Conservation (phyloP, 2,888 invertebrate species). For the Apamea crenata region DNA sequence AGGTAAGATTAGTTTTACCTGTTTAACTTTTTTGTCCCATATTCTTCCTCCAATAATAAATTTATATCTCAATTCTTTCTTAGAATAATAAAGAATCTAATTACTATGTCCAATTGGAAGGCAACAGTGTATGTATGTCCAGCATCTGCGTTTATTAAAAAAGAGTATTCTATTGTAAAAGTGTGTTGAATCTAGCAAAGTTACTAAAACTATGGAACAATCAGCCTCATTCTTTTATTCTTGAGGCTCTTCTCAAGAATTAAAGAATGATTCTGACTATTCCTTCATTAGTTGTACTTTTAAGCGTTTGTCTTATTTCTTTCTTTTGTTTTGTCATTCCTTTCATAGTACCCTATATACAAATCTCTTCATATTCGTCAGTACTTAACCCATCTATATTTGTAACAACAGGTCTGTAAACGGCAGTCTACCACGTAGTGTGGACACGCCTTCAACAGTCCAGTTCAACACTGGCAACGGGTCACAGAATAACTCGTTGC, state of each 20-base stretch:
- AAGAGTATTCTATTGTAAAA: not conserved
- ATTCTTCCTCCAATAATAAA: not conserved
- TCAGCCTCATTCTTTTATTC: not conserved
- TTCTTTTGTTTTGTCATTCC: not conserved
- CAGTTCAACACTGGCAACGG: conserved; percentile 83
- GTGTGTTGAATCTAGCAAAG: not conserved
- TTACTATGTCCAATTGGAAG: not conserved
- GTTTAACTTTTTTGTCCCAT: too few species aligned
- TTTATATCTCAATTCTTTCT: not conserved
- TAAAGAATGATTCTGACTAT: not conserved
- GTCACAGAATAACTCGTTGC: conserved; percentile 86
- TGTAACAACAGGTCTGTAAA: conserved; percentile 80
- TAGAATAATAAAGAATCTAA: too few species aligned
- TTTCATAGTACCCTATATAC: not conserved
- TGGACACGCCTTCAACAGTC: conserved; percentile 84
- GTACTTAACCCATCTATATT: not conserved
- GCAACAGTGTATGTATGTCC: too few species aligned
- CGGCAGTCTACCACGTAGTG: conserved; percentile 85
- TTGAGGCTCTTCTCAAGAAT: not conserved
- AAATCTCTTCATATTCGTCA: not conserved
- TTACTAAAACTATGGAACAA: not conserved
- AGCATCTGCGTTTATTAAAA: not conserved
- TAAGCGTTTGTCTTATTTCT: not conserved
- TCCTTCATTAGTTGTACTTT: not conserved
- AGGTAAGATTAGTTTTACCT: conserved; percentile 74